phyloP scores from a whole-genome alignment of 1,140 invertebrate genomes.

The Hermetia illucens region DNA sequence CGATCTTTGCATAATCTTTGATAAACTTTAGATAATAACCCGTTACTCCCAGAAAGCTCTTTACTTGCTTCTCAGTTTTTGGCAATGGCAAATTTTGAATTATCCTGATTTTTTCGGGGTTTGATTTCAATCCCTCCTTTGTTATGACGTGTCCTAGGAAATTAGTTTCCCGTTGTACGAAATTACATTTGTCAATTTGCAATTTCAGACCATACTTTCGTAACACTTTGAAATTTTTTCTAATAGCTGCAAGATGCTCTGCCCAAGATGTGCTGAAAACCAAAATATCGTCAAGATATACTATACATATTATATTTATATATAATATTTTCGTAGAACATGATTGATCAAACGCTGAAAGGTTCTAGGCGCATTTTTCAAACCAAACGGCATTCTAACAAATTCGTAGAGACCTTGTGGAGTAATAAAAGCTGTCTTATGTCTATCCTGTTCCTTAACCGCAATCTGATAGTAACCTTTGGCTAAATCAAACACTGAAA shows the following conservation, averaged over 20 bases:
- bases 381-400: slow-evolving; percentile 31
- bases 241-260: slow-evolving; percentile 9
- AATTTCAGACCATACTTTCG: not conserved
- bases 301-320: slow-evolving; percentile 6
- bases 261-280: slow-evolving; percentile 12
- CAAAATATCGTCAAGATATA: slow-evolving; percentile 18
- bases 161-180: slow-evolving; percentile 7
- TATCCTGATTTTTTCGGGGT: slow-evolving; percentile 8
- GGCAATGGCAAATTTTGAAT: slow-evolving; percentile 4
- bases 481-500: slow-evolving; percentile 28
- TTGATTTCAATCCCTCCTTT: slow-evolving; percentile 4
- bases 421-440: slow-evolving; percentile 31
- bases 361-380: slow-evolving; percentile 16
- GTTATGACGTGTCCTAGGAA: slow-evolving; percentile 6
- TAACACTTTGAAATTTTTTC: not conserved
- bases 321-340: slow-evolving; percentile 9
- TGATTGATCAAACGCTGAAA: slow-evolving; percentile 16
- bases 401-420: slow-evolving; percentile 28
- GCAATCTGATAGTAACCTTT: slow-evolving; percentile 33
- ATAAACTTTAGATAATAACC: slow-evolving; percentile 1
- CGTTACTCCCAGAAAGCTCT: not conserved
- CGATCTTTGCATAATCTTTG: not conserved
- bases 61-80: not conserved
- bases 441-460: slow-evolving; percentile 18
- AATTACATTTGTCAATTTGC: slow-evolving; percentile 12